These are phyloP conservation scores for Dryadula phaetusa DNA, from an alignment of 2,888 invertebrate genomes.

Conservation along the genomic window DNA sequence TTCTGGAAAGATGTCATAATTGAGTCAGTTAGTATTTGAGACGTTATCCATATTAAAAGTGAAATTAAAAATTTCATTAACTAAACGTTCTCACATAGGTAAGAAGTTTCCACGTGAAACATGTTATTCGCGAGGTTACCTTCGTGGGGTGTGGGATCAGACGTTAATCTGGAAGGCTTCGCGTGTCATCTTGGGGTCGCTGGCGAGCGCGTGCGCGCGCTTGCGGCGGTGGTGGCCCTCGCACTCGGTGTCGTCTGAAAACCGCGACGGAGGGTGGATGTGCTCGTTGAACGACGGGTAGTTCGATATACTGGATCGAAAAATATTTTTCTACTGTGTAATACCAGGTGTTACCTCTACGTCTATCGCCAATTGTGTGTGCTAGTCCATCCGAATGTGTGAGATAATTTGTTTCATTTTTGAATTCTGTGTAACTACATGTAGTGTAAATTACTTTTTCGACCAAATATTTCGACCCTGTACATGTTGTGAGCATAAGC, in stretches of 20 bases:
- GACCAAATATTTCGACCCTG: conserved; percentile 36
- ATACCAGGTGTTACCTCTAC: conserved; percentile 42
- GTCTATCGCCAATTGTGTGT: conserved; percentile 41
- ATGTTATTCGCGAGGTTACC: not conserved
- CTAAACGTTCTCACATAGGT: not conserved
- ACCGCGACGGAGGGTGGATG: conserved; percentile 93
- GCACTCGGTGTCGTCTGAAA: conserved; percentile 90
- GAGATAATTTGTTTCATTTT: conserved; percentile 23
- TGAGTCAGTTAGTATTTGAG: not conserved
- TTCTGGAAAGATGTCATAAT: not conserved
- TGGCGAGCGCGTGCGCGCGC: conserved; percentile 56
- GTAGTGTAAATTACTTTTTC: conserved; percentile 30
- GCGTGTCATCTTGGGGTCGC: conserved; percentile 83
- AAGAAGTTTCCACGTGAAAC: not conserved
- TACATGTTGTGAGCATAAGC: conserved; percentile 18
- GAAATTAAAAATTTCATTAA: not conserved
- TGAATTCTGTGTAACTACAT: conserved; percentile 19
- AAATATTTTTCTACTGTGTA: conserved; percentile 50
- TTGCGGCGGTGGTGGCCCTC: conserved; percentile 79
- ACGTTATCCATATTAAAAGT: not conserved
- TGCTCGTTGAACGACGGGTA: conserved; percentile 92
- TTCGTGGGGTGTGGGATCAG: conserved; percentile 57
- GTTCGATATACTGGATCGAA: conserved; percentile 87
- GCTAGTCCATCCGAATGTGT: conserved; percentile 32
- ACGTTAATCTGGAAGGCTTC: conserved; percentile 93